A percentile compares a stretch with the other conserved stretches of the same genome.
Conservation (phyloP, 2,888 invertebrate species). For the Tridacna gigas region DNA sequence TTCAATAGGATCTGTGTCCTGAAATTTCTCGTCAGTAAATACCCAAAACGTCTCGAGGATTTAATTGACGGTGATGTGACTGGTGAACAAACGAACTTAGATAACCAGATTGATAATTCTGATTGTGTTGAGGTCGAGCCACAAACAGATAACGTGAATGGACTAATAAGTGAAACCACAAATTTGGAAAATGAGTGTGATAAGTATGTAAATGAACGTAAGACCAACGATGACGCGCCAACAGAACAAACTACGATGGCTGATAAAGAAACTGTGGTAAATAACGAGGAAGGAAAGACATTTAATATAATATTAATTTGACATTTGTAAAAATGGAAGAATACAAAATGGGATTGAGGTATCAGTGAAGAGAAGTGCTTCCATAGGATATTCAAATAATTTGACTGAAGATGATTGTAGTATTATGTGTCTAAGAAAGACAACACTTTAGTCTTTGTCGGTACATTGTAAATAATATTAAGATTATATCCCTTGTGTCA, state of each 20-base stretch:
- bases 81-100: background rate
- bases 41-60: background rate
- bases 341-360: background rate
- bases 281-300: background rate
- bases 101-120: background rate
- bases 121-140: background rate
- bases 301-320: slow-evolving; percentile 3
- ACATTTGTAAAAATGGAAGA: slow-evolving; percentile 19
- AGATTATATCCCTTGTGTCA: background rate
- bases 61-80: background rate
- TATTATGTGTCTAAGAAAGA: background rate
- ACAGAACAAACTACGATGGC: too few relatives aligned
- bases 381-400: slow-evolving; percentile 19
- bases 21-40: background rate
- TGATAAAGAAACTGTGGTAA: background rate
- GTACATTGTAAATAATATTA: background rate
- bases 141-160: background rate
- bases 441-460: background rate
- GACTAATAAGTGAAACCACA: too few relatives aligned
- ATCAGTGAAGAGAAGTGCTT: background rate
- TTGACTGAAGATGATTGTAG: slow-evolving; percentile 9
- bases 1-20: background rate
- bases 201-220: background rate
- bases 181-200: background rate
- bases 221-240: too few relatives aligned